Base-by-base conservation (phyloP, 2,888 invertebrate species). In the Hypomecis atomaria region DNA sequence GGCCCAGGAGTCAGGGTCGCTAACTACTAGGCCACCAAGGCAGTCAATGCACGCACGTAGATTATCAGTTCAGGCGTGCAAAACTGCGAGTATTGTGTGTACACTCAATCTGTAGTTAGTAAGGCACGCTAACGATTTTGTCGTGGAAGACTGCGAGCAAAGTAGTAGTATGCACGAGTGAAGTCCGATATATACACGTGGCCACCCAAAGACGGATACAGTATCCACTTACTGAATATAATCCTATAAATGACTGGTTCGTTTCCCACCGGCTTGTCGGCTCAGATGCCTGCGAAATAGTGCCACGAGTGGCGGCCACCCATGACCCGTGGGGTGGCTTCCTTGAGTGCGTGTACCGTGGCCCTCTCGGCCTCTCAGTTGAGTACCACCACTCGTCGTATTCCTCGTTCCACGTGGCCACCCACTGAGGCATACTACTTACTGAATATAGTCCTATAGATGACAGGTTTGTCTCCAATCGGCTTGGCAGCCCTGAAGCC, bases 161-260 rank as follows among this genome's bases (percentile, higher is more conserved):
- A n/a, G n/a, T n/a, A n/a, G n/a, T n/a, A n/a, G n/a, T n/a, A n/a
- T n/a, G n/a, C n/a, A n/a, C n/a, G n/a, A n/a, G n/a, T n/a, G n/a
- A n/a, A n/a, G n/a, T n/a, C n/a, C n/a, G n/a, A n/a, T n/a, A n/a
- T n/a, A n/a, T n/a, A n/a, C n/a, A n/a, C n/a, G n/a, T n/a, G n/a
- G n/a, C n/a, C n/a, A n/a, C n/a, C n/a, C n/a, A n/a, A n/a, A n/a
- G n/a, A n/a, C n/a, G n/a, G n/a, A n/a, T n/a, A n/a, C n/a, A n/a
- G n/a, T n/a, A n/a, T n/a, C n/a, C n/a, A 83, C 89, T 81, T 73
- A 89, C 89, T 86, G 13, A 86, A 87, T 42, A 90, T 75, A n/a
- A 90, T 90, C 66, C 74, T 83, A 57, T 87, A 90, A 7, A 82
- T 78, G 9, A 73, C 68, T 0, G 82, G 74, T 4, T 73, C 69